Evolutionary conservation across 2,888 invertebrate genomes (phyloP), one percentile per base, ranked within the genome.

Genomic region (Pilophorus perplexus): DNA sequence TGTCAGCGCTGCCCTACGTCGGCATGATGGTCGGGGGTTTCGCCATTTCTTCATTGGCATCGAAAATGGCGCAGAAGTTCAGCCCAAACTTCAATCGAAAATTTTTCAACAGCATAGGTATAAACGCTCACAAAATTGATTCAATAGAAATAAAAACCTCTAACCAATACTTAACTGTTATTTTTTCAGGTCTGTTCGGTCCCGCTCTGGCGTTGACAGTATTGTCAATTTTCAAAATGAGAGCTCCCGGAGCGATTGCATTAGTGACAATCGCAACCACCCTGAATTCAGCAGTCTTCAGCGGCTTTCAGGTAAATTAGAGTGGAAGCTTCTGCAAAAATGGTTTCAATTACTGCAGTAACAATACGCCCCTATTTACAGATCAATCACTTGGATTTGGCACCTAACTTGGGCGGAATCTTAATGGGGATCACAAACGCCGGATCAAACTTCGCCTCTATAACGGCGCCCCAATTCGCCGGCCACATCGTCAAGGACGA

Each of bases 381-480:
- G 12, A 82, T 85, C n/a, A 91, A 90, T 71, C 90, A 90, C 74
- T 88, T 92, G 70, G 92, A 92, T 78, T 79, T 93, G 60, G 87
- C 91, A 4, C 90, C 91, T 0, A 89, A 88, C 75, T 89, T 86
- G 75, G 88, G 91, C 1, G 91, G 91, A 27, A 85, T 87, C 0
- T 77, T 92, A 71, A 90, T 92, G 90, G 91, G 91, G 3, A 84
- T 92, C 72, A 89, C 90, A 1, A 92, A 92, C 75, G 86, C 87
- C 8, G 79, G 83, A n/a, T 87, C 88, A 0, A 90, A 88, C 73
- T 79, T 90, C 10, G 86, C 88, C 77, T 88, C 90, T 60, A 86
- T 92, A 69, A 78, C 90, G 71, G 90, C 90, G 0, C 91, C 92
- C 0, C 77, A 89, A 1, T 80, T 85, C 23, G 88, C 88, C 0